Conservation (phyloP, 2,888 invertebrate species). For the Lacanobia wlatinum region DNA sequence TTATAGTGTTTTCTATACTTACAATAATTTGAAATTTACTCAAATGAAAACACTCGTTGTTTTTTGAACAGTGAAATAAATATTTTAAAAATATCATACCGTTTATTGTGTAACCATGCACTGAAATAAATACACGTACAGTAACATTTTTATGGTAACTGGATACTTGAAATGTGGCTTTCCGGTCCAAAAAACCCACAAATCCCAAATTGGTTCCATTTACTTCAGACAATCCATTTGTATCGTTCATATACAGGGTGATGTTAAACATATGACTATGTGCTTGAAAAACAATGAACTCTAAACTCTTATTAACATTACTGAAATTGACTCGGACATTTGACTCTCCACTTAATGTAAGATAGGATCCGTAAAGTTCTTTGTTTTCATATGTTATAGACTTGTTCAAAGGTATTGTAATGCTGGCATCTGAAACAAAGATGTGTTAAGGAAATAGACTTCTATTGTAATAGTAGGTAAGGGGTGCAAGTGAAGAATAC, state of each 20-base stretch:
- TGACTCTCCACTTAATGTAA: constrained; percentile 73
- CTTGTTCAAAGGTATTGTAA: constrained; percentile 79
- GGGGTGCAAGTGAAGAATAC: not conserved
- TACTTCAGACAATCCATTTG: constrained; percentile 66
- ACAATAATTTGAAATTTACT: too few relatives aligned
- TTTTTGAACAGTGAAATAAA: not conserved
- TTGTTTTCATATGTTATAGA: constrained; percentile 72
- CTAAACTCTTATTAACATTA: constrained; percentile 83
- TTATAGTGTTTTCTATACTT: too few relatives aligned
- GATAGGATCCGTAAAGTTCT: constrained; percentile 78
- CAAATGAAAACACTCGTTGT: not conserved
- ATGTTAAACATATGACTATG: constrained; percentile 91
- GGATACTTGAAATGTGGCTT: constrained; percentile 81
- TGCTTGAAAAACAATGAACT: constrained; percentile 92
- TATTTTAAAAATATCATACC: constrained; percentile 81
- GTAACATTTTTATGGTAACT: constrained; percentile 80
- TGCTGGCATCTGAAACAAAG: constrained; percentile 77
- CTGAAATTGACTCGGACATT: constrained; percentile 81
- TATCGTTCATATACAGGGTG: constrained; percentile 86
- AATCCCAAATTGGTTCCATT: constrained; percentile 92
- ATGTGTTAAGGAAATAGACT: not conserved
- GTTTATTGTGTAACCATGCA: constrained; percentile 86
- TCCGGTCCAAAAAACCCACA: constrained; percentile 73
- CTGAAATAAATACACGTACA: constrained; percentile 85
- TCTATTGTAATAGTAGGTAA: too few relatives aligned